These are phyloP conservation scores for Crotalus horridus DNA, from an alignment of 2,113 vertebrate species.

Conservation along the genomic window DNA sequence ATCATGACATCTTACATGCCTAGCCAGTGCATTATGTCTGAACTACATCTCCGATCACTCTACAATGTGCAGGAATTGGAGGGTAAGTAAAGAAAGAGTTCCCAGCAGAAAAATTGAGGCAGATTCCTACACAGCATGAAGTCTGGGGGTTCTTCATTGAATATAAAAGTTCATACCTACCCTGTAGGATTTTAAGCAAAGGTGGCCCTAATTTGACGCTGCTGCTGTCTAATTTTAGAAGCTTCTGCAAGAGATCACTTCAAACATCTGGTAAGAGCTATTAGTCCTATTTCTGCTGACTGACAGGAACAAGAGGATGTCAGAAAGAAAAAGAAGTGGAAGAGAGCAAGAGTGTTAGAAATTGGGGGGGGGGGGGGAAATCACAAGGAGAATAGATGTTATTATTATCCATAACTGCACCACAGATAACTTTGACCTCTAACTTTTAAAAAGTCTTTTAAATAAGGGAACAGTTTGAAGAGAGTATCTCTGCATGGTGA, in stretches of 20 bases:
- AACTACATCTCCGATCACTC: not conserved
- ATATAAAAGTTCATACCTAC: not conserved
- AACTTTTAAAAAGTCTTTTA: not conserved
- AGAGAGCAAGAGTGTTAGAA: not conserved
- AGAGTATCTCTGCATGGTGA: not conserved
- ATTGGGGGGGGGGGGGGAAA: not conserved
- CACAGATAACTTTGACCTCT: not conserved
- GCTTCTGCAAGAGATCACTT: not conserved
- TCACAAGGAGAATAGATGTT: not conserved
- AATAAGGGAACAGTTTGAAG: not conserved
- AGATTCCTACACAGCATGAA: not conserved
- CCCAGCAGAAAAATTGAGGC: not conserved
- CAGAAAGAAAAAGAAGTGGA: not conserved
- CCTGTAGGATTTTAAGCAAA: not conserved
- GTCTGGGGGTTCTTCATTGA: not conserved
- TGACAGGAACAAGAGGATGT: not conserved
- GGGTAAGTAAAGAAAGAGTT: not conserved
- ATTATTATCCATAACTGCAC: not conserved
- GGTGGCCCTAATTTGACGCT: not conserved
- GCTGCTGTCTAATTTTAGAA: not conserved
- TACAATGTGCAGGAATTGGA: not conserved
- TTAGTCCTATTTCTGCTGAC: not conserved
- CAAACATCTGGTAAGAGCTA: not conserved
- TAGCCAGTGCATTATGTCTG: not conserved
- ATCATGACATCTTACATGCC: not conserved